These are phyloP conservation scores for Caerostris darwini DNA, from an alignment of 1,140 invertebrate species.

Conservation along the genomic window DNA sequence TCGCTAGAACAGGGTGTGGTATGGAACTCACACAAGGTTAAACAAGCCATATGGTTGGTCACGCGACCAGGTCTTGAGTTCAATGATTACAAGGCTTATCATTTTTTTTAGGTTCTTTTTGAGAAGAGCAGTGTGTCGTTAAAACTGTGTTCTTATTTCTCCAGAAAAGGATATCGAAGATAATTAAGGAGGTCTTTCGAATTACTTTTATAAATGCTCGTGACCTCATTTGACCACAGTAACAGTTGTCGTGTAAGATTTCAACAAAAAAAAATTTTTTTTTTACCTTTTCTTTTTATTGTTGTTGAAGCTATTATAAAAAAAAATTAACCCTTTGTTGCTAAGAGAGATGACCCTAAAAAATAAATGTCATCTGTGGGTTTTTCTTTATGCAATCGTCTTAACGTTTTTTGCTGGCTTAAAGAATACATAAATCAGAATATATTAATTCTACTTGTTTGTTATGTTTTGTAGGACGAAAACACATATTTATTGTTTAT, in stretches of 20 bases:
- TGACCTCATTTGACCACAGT: constrained; percentile 38
- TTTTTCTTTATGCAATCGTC: neutral
- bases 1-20: constrained; percentile 17
- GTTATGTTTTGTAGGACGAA: too few species aligned
- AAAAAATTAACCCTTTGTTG: neutral
- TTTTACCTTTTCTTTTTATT: neutral
- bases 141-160: constrained; percentile 38
- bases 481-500: too few species aligned
- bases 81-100: constrained; percentile 52
- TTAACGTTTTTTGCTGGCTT: neutral
- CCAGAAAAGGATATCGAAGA: constrained; percentile 1
- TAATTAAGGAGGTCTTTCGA: constrained; percentile 41
- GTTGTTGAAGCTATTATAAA: neutral
- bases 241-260: neutral
- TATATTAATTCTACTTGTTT: too few species aligned
- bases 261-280: neutral
- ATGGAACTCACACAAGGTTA: constrained; percentile 55
- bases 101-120: neutral
- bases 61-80: constrained; percentile 29
- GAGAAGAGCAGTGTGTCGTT: constrained; percentile 14
- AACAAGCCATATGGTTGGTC: constrained; percentile 32
- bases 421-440: too few species aligned
- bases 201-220: constrained; percentile 43
- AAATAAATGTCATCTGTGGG: neutral
- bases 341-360: constrained; percentile 52